These are phyloP conservation scores for Microcebus ravelobensis DNA, from an alignment of 2,113 vertebrate species.

Conservation along the genomic window DNA sequence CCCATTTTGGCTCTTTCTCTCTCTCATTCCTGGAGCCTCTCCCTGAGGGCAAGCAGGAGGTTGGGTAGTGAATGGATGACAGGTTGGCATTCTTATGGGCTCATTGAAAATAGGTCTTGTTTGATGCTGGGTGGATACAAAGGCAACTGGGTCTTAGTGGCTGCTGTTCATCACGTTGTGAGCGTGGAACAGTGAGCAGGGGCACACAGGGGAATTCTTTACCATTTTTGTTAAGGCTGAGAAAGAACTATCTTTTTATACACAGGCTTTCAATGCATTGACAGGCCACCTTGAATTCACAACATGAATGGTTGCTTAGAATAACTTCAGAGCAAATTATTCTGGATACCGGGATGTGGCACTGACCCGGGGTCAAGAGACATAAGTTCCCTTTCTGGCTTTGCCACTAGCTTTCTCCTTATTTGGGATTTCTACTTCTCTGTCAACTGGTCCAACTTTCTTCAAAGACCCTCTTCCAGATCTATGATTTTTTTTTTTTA, in stretches of 20 bases:
- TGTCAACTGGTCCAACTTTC: neutral
- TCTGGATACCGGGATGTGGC: slow-evolving; percentile 40
- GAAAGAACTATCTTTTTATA: slow-evolving; percentile 49
- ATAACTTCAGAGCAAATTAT: slow-evolving; percentile 67
- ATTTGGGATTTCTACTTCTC: slow-evolving; percentile 1
- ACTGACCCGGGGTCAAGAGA: slow-evolving; percentile 12
- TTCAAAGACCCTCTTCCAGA: slow-evolving; percentile 5
- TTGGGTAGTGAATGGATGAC: neutral
- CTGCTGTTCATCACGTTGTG: neutral
- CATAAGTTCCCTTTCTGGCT: slow-evolving; percentile 31
- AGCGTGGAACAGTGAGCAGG: neutral
- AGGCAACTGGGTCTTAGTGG: neutral
- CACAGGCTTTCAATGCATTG: neutral
- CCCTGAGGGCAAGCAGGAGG: neutral
- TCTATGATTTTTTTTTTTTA: neutral
- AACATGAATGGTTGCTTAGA: slow-evolving; percentile 58
- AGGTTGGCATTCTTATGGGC: neutral
- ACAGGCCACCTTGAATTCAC: slow-evolving; percentile 35
- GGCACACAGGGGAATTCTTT: slow-evolving; percentile 36
- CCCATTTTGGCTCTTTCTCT: neutral
- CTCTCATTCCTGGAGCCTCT: neutral
- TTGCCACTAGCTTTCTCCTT: slow-evolving; percentile 8
- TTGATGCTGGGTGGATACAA: slow-evolving; percentile 20
- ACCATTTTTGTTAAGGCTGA: slow-evolving; percentile 40
- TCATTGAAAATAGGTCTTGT: neutral